phyloP scores from a whole-genome alignment of 2,113 vertebrate genomes.

The Caracal caracal region DNA sequence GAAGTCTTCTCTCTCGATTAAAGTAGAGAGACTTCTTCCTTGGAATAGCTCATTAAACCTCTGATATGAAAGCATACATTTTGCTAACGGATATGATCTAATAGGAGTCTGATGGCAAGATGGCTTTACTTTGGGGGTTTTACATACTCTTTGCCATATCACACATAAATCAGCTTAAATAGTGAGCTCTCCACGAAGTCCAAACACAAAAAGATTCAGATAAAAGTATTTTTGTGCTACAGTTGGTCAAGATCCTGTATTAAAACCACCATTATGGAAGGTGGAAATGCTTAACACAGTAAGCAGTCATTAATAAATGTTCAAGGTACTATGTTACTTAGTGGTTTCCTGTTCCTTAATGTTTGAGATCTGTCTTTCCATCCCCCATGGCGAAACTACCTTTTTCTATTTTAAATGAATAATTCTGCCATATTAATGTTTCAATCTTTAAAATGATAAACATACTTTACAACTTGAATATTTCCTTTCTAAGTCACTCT shows the following conservation, averaged over 20 bases:
- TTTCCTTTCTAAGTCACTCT: neutral
- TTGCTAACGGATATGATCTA: neutral
- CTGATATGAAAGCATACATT: neutral
- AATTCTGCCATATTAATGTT: neutral
- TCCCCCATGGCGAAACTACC: neutral
- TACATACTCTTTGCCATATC: neutral
- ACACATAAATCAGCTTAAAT: neutral
- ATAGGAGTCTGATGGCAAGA: neutral
- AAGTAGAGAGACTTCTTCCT: neutral
- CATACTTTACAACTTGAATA: neutral
- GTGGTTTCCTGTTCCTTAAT: neutral
- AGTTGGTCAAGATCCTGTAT: neutral
- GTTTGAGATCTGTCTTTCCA: neutral
- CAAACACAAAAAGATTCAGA: neutral
- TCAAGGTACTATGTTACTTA: neutral
- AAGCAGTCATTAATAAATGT: neutral
- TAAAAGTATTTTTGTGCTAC: neutral
- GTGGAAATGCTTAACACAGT: neutral
- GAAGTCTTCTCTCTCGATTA: neutral
- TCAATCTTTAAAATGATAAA: neutral
- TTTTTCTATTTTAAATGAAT: neutral
- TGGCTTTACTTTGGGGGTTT: neutral
- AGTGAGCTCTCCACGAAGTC: neutral
- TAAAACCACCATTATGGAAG: neutral
- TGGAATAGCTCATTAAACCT: conserved; percentile 8